These are phyloP conservation scores for Cheilosia pagana DNA, from an alignment of 2,888 invertebrate genomes.

Conservation along the genomic window DNA sequence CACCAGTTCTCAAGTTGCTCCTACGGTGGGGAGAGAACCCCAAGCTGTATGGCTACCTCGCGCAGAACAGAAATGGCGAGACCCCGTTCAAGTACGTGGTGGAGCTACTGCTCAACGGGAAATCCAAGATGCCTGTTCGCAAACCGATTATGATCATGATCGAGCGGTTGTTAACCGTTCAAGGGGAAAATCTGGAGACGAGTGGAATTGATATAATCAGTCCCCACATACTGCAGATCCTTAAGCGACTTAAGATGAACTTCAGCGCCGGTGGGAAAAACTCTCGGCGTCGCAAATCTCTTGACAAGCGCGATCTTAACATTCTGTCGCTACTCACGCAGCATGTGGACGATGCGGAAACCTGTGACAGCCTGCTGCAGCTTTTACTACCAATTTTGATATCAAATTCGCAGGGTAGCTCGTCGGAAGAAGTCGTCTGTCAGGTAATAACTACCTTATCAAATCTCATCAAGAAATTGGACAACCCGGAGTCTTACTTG, in stretches of 20 bases:
- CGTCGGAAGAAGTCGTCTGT: conserved; percentile 88
- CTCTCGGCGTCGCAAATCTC: conserved; percentile 83
- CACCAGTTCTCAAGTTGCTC: conserved; percentile 91
- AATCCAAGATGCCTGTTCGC: conserved; percentile 87
- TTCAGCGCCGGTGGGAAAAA: conserved; percentile 82
- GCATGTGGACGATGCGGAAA: conserved; percentile 87
- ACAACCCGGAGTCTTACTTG: conserved; percentile 87
- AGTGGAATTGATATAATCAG: conserved; percentile 89
- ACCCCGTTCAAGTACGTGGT: conserved; percentile 87
- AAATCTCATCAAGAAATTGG: conserved; percentile 89
- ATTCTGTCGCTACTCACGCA: conserved; percentile 91
- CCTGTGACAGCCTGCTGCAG: conserved; percentile 88
- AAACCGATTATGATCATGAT: conserved; percentile 89
- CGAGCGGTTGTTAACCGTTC: conserved; percentile 88
- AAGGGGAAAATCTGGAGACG: conserved; percentile 85
- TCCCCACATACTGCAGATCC: conserved; percentile 89
- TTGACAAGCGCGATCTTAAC: conserved; percentile 88
- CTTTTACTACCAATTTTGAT: conserved; percentile 89
- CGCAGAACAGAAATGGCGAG: conserved; percentile 84
- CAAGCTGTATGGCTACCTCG: conserved; percentile 89
- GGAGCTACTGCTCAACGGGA: conserved; percentile 88
- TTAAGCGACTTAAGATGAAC: conserved; percentile 88
- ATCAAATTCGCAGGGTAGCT: conserved; percentile 86
- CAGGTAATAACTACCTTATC: conserved; percentile 89
- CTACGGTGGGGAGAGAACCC: conserved; percentile 92